These are phyloP conservation scores for Lutra lutra DNA, from an alignment of 2,797 vertebrate genomes.

Conservation along the genomic window DNA sequence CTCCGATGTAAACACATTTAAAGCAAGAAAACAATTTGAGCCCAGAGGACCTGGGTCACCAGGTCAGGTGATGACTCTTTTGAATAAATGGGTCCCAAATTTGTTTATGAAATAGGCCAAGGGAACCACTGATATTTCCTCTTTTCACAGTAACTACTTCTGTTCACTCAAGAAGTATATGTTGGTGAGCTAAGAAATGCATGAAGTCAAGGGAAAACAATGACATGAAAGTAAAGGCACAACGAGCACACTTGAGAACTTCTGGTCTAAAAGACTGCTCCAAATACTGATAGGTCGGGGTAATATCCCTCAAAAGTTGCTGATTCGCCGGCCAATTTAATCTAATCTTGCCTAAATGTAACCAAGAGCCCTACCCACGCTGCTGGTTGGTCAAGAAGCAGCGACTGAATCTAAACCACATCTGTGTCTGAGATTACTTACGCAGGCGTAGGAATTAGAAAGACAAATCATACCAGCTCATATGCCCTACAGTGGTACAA, in stretches of 20 bases:
- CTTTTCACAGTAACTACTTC: background rate
- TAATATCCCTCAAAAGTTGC: background rate
- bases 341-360: background rate
- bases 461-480: background rate
- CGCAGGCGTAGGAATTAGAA: background rate
- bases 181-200: background rate
- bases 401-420: background rate
- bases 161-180: background rate
- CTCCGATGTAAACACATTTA: no score
- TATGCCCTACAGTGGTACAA: fast-evolving
- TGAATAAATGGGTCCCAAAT: background rate
- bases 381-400: background rate
- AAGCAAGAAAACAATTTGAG: background rate
- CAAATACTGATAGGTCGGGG: background rate
- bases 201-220: background rate
- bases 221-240: background rate
- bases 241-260: background rate
- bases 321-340: background rate
- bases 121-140: background rate
- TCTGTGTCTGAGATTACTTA: background rate
- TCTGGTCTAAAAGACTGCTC: background rate
- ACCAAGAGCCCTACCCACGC: background rate
- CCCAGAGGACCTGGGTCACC: background rate
- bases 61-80: background rate
- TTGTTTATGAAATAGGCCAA: background rate